A percentile compares a stretch with the other conserved stretches of the same genome.
Evolutionary conservation across 1,140 invertebrate genomes (phyloP).

Genomic region (Macrobrachium nipponense): DNA sequence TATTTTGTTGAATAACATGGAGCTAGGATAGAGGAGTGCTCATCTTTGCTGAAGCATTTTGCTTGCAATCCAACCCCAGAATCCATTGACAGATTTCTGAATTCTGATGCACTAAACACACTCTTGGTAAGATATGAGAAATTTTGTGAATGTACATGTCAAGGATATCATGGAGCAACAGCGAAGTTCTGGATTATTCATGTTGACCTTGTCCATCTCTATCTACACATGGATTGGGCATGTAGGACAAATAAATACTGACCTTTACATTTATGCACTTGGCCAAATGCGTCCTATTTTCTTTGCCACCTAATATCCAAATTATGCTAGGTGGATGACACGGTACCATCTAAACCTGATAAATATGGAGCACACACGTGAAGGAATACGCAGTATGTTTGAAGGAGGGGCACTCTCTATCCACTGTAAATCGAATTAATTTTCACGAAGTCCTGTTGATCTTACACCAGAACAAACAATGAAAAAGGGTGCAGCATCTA

Average conservation of each 20-base stretch:
- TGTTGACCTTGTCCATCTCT: constrained; percentile 4
- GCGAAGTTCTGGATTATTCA: constrained; percentile 8
- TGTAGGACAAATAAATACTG: no score
- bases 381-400: constrained; percentile 1
- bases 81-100: no score
- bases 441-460: constrained; percentile 1
- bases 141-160: background rate
- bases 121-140: no score
- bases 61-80: no score
- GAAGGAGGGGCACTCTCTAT: background rate
- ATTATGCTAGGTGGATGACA: constrained; percentile 4
- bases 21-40: no score
- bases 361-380: constrained; percentile 3
- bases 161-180: constrained; percentile 4
- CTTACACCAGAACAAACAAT: constrained; percentile 8
- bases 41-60: no score
- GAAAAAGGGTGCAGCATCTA: background rate
- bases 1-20: no score
- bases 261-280: no score
- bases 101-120: no score
- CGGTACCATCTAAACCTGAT: background rate
- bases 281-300: no score
- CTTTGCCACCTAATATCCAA: constrained; percentile 3
- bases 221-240: no score
- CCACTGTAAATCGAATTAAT: constrained; percentile 1